phyloP scores from a whole-genome alignment of 2,888 invertebrate genomes.

The Pheosia tremula region DNA sequence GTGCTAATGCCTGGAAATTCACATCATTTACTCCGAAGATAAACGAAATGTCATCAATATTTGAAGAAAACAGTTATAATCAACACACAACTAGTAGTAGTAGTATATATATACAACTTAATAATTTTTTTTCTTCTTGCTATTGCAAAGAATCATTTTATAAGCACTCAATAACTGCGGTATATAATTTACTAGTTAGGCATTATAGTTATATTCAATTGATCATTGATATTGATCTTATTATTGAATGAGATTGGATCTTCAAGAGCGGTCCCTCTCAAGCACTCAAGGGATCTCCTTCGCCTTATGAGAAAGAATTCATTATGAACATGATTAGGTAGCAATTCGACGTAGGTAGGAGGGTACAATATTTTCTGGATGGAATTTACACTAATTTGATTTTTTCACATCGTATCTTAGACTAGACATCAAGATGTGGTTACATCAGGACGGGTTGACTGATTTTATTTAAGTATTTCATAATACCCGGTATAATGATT shows the following conservation, averaged over 20 bases:
- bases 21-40: not conserved
- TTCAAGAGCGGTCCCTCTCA: not conserved
- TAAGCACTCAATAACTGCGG: too few relatives aligned
- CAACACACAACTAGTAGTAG: not conserved
- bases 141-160: too few relatives aligned
- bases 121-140: too few relatives aligned
- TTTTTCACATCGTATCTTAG: not conserved
- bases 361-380: not conserved
- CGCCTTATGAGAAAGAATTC: not conserved
- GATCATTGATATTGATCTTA: too few relatives aligned
- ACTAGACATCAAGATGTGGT: too few relatives aligned
- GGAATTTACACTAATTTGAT: not conserved
- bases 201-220: too few relatives aligned
- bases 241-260: not conserved
- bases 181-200: too few relatives aligned
- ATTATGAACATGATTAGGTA: not conserved
- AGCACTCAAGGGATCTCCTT: not conserved
- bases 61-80: not conserved
- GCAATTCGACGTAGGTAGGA: not conserved
- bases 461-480: too few relatives aligned
- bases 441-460: too few relatives aligned
- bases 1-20: not conserved
- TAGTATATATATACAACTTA: not conserved
- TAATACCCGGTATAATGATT: too few relatives aligned
- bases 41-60: not conserved